Conservation (phyloP, 2,888 invertebrate genomes). For the Julus scandinavius region DNA sequence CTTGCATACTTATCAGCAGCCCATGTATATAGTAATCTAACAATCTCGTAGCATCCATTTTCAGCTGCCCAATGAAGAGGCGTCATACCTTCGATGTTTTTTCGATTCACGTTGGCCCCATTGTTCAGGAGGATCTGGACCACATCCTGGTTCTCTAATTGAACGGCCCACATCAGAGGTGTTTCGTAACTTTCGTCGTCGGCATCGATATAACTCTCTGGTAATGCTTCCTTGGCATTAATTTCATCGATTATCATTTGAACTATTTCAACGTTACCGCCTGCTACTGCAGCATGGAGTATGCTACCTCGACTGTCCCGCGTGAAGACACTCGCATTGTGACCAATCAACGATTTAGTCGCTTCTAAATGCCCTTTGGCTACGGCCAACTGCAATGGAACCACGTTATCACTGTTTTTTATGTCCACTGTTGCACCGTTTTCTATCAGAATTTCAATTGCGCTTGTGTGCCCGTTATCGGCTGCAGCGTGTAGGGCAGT, state of each 20-base stretch:
- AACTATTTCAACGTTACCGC: slow-evolving; percentile 64
- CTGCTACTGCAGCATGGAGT: slow-evolving; percentile 61
- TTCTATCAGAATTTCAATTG: slow-evolving; percentile 4
- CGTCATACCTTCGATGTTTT: slow-evolving; percentile 48
- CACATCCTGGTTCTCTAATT: slow-evolving; percentile 36
- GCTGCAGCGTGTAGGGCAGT: slow-evolving; percentile 47
- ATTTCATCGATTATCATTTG: slow-evolving; percentile 17
- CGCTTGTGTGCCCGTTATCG: not conserved
- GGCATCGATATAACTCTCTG: slow-evolving; percentile 14
- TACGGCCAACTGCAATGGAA: slow-evolving; percentile 40
- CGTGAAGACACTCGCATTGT: slow-evolving; percentile 9
- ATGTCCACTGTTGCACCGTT: not conserved
- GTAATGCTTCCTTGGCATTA: not conserved
- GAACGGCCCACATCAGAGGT: slow-evolving; percentile 53
- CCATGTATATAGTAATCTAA: slow-evolving; percentile 17
- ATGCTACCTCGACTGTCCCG: not conserved
- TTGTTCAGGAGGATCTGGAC: slow-evolving; percentile 36
- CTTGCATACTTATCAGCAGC: not conserved
- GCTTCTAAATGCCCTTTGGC: slow-evolving; percentile 28
- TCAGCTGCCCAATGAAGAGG: slow-evolving; percentile 52
- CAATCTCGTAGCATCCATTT: slow-evolving; percentile 25
- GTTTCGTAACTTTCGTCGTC: slow-evolving; percentile 49
- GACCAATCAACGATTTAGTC: not conserved
- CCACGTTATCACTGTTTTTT: not conserved
- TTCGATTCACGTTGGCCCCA: slow-evolving; percentile 1